Evolutionary conservation across 1,140 invertebrate genomes (phyloP).

Genomic region (Bilobella aurantiaca): DNA sequence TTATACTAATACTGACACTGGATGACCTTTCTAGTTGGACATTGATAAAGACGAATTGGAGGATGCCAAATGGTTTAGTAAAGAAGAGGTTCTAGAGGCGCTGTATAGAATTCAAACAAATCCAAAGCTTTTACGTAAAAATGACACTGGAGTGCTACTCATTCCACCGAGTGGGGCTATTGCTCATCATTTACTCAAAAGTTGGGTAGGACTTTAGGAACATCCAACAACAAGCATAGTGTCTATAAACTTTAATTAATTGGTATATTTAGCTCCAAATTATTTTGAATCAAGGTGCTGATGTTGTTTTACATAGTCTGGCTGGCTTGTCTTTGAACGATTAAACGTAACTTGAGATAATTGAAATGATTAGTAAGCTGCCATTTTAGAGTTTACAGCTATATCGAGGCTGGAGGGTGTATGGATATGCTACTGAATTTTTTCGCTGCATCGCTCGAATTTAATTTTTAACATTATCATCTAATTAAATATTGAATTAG

Average conservation of each 20-base stretch:
- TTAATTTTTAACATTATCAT: too few relatives aligned
- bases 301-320: too few relatives aligned
- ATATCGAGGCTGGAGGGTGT: too few relatives aligned
- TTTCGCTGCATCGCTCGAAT: too few relatives aligned
- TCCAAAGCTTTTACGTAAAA: constrained; percentile 33
- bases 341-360: too few relatives aligned
- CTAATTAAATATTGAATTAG: too few relatives aligned
- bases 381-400: neutral
- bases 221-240: too few relatives aligned
- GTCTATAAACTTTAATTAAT: too few relatives aligned
- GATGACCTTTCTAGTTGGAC: constrained; percentile 39
- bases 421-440: too few relatives aligned
- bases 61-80: constrained; percentile 47
- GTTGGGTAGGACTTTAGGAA: constrained; percentile 38
- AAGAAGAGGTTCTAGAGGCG: constrained; percentile 41
- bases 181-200: constrained; percentile 46
- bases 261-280: too few relatives aligned
- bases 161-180: constrained; percentile 47
- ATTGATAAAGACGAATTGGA: constrained; percentile 47
- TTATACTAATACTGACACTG: neutral
- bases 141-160: constrained; percentile 37
- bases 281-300: too few relatives aligned
- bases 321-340: too few relatives aligned
- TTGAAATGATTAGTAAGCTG: neutral
- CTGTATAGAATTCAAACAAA: constrained; percentile 37